Conservation (phyloP, 2,113 vertebrate species). For the Pygoscelis antarcticus region DNA sequence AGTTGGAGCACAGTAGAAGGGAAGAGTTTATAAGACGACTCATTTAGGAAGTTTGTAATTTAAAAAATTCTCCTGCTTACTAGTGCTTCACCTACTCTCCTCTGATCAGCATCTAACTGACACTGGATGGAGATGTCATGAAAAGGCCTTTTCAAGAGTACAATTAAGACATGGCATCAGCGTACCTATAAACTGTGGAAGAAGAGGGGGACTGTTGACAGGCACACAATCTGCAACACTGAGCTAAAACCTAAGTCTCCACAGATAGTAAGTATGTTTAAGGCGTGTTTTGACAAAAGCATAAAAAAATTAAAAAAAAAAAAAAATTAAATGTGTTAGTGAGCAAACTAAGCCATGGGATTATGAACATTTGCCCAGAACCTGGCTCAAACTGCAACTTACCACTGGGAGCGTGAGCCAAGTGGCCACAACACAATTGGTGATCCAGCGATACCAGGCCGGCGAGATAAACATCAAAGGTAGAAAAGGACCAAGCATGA, state of each 20-base stretch:
- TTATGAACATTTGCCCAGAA: neutral
- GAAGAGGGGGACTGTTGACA: neutral
- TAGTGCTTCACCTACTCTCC: neutral
- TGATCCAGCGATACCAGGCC: constrained; percentile 96
- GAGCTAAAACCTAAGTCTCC: neutral
- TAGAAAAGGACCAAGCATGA: constrained; percentile 91
- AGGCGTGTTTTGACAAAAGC: neutral
- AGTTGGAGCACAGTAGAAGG: neutral
- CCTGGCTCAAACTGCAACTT: constrained; percentile 47
- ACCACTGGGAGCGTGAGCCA: constrained; percentile 98
- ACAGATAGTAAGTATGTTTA: neutral
- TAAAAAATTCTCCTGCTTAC: neutral
- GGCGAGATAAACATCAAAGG: constrained; percentile 91
- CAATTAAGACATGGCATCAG: neutral
- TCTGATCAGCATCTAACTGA: neutral
- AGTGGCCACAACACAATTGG: constrained; percentile 88
- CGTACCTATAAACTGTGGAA: neutral
- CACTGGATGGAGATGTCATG: neutral
- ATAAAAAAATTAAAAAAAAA: neutral
- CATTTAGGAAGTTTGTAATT: neutral
- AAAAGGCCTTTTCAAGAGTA: neutral
- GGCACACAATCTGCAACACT: neutral
- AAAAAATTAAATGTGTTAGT: neutral
- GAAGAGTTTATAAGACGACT: neutral
- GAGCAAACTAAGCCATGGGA: neutral